Evolutionary conservation across 2,888 invertebrate genomes (phyloP).

Genomic region (Trichopoda pennipes): DNA sequence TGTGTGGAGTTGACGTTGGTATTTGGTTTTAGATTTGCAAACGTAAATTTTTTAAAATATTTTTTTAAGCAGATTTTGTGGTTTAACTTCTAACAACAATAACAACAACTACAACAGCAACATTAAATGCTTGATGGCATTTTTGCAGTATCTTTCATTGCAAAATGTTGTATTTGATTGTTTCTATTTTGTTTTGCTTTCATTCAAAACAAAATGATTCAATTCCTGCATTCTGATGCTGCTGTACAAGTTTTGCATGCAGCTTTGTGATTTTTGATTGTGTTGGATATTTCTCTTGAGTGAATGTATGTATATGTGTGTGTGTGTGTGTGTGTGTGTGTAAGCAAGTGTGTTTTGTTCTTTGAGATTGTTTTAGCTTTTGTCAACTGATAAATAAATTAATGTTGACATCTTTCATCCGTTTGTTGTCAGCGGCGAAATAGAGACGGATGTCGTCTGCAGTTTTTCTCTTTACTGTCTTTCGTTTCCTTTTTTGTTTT

Average conservation of each 20-base stretch:
- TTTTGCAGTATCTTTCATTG: constrained; percentile 11
- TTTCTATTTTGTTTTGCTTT: constrained; percentile 10
- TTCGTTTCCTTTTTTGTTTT: not conserved
- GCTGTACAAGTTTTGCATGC: constrained; percentile 18
- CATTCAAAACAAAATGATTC: constrained; percentile 17
- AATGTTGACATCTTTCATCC: constrained; percentile 66
- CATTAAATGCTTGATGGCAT: constrained; percentile 61
- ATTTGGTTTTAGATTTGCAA: constrained; percentile 42
- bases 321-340: not conserved
- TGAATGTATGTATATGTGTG: not conserved
- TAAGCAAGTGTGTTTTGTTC: not conserved
- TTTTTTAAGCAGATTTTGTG: constrained; percentile 56
- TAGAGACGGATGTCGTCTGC: constrained; percentile 62
- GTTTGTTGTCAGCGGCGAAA: constrained; percentile 52
- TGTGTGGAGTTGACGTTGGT: not conserved
- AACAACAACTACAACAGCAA: no score
- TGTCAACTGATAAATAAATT: constrained; percentile 68
- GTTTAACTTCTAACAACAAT: constrained; percentile 67
- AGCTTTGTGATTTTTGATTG: constrained; percentile 14
- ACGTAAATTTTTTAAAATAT: constrained; percentile 30
- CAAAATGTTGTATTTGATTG: constrained; percentile 2
- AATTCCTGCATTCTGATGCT: constrained; percentile 44
- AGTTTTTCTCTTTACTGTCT: constrained; percentile 10
- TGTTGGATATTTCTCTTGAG: not conserved
- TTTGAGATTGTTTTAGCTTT: constrained; percentile 63